These are phyloP conservation scores for Antrozous pallidus DNA, from an alignment of 2,797 vertebrate species.

Conservation along the genomic window DNA sequence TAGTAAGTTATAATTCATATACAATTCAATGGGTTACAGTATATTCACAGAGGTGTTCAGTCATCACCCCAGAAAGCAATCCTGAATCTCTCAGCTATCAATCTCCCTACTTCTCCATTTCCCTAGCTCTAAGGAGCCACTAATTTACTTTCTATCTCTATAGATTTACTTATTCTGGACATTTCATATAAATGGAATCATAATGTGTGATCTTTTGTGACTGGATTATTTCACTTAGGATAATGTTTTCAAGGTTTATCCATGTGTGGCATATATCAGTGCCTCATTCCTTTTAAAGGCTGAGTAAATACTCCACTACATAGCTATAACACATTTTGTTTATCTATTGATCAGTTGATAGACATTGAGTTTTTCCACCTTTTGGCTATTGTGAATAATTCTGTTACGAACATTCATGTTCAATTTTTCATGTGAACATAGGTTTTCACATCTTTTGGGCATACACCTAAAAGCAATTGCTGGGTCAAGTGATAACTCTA, in stretches of 20 bases:
- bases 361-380: background rate
- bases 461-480: background rate
- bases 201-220: background rate
- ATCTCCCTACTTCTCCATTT: background rate
- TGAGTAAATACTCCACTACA: background rate
- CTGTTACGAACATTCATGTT: background rate
- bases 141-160: background rate
- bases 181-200: background rate
- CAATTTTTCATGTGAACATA: background rate
- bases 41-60: background rate
- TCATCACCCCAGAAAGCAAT: background rate
- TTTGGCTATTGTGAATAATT: background rate
- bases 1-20: background rate
- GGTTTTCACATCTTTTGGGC: slow-evolving; percentile 12
- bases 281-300: background rate
- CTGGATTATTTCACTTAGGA: background rate
- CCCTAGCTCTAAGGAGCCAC: background rate
- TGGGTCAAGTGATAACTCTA: background rate
- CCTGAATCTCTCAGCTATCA: background rate
- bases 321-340: background rate
- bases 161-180: background rate
- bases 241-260: background rate
- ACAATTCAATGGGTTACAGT: background rate
- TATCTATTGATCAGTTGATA: background rate
- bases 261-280: background rate